Percentiles rank a stretch among this genome's conserved stretches.
These are phyloP conservation scores for Antennarius striatus DNA, from an alignment of 2,113 vertebrate genomes.

Conservation along the genomic window DNA sequence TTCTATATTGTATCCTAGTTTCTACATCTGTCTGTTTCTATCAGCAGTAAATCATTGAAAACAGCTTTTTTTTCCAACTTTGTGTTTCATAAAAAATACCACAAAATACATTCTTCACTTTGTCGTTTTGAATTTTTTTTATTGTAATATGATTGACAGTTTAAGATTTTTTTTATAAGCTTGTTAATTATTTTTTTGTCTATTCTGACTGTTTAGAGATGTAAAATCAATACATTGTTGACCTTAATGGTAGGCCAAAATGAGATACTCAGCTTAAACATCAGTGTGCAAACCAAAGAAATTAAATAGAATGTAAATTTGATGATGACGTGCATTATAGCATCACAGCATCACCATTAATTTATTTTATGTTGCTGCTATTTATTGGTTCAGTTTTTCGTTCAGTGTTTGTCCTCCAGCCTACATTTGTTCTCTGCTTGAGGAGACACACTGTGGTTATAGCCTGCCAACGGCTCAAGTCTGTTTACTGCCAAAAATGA, in stretches of 20 bases:
- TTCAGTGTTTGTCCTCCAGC: background rate
- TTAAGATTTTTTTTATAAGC: no score
- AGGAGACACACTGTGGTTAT: constrained; percentile 1
- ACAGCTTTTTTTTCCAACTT: no score
- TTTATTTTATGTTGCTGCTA: background rate
- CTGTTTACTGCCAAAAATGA: constrained; percentile 14
- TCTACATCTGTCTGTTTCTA: background rate
- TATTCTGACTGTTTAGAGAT: no score
- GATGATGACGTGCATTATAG: background rate
- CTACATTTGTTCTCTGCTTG: background rate
- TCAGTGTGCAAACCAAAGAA: background rate
- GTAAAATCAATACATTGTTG: background rate
- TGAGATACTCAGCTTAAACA: background rate
- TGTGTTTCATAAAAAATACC: no score
- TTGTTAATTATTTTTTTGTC: no score
- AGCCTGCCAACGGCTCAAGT: constrained; percentile 3
- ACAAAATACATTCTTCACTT: no score
- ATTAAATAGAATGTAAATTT: background rate
- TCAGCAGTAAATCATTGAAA: background rate
- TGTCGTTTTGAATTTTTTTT: no score
- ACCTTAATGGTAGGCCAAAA: background rate
- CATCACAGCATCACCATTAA: background rate
- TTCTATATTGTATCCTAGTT: background rate
- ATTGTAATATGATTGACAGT: no score
- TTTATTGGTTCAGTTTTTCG: background rate